Percentiles rank a stretch among this genome's conserved stretches.
phyloP scores from a whole-genome alignment of 2,113 vertebrate genomes.

The Sus scrofa region DNA sequence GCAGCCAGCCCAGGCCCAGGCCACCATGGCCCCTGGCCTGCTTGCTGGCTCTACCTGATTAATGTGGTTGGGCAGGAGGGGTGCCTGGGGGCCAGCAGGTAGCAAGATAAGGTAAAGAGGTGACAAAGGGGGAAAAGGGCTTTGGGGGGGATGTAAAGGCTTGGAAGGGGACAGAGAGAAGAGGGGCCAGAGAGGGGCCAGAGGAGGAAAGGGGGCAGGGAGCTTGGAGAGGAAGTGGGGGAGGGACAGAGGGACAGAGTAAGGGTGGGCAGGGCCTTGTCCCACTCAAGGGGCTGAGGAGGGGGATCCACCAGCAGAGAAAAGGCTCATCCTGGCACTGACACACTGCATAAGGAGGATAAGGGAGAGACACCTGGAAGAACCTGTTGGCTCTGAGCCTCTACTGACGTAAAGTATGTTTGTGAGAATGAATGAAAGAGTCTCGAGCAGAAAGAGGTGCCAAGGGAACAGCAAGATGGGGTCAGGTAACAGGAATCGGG shows the following conservation, averaged over 20 bases:
- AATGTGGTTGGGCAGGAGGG: not conserved
- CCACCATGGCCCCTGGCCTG: not conserved
- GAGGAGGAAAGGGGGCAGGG: not conserved
- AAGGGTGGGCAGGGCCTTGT: not conserved
- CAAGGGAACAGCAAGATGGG: not conserved
- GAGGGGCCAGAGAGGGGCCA: not conserved
- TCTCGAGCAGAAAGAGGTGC: not conserved
- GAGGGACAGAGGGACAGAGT: not conserved
- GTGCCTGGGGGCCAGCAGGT: not conserved
- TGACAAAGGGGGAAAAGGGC: not conserved
- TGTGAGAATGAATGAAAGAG: not conserved
- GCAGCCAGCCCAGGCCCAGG: not conserved
- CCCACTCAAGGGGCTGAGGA: not conserved
- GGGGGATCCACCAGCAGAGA: not conserved
- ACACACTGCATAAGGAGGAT: not conserved
- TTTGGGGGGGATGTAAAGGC: not conserved
- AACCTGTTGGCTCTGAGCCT: not conserved
- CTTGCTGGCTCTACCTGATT: not conserved
- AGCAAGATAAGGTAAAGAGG: not conserved
- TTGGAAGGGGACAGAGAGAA: not conserved
- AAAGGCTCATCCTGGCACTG: not conserved
- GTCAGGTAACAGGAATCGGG: not conserved
- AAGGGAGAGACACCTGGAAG: not conserved
- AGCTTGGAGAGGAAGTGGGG: not conserved
- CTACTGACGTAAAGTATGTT: not conserved